These are phyloP conservation scores for Nymphalis io DNA, from an alignment of 1,140 invertebrate species.

Conservation along the genomic window DNA sequence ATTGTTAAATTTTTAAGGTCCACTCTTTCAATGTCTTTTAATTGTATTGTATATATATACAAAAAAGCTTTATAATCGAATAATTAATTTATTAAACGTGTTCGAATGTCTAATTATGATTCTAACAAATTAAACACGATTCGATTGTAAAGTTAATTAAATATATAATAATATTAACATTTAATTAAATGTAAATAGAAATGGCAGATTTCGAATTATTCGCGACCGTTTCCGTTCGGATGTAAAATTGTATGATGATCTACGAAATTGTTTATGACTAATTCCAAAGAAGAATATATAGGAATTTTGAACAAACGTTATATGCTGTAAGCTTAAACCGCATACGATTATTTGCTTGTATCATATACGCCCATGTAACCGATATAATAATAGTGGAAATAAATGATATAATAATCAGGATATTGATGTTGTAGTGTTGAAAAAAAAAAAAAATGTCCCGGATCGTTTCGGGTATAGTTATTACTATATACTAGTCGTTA, in stretches of 20 bases:
- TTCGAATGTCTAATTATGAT: not conserved
- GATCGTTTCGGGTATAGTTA: constrained; percentile 51
- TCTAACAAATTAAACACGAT: not conserved
- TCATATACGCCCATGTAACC: constrained; percentile 58
- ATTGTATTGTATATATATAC: constrained; percentile 1
- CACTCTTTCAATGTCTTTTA: not conserved
- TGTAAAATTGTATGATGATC: constrained; percentile 12
- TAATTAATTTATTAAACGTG: not conserved
- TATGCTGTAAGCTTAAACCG: constrained; percentile 58
- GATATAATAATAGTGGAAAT: constrained; percentile 56
- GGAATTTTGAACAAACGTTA: constrained; percentile 76
- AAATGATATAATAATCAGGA: constrained; percentile 54
- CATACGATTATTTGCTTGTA: constrained; percentile 54
- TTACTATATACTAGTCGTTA: constrained; percentile 19
- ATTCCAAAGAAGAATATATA: constrained; percentile 58
- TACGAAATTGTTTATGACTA: constrained; percentile 43
- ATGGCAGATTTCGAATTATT: constrained; percentile 1
- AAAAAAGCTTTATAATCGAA: not conserved
- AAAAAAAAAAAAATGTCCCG: constrained; percentile 43
- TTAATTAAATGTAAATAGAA: constrained; percentile 8
- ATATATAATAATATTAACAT: not conserved
- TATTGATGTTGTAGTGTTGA: constrained; percentile 67
- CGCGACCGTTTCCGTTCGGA: constrained; percentile 14
- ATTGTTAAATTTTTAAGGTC: constrained; percentile 3
- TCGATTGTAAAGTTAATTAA: not conserved